These are phyloP conservation scores for Pseudeuparius sepicola DNA, from an alignment of 2,888 invertebrate genomes.

Conservation along the genomic window DNA sequence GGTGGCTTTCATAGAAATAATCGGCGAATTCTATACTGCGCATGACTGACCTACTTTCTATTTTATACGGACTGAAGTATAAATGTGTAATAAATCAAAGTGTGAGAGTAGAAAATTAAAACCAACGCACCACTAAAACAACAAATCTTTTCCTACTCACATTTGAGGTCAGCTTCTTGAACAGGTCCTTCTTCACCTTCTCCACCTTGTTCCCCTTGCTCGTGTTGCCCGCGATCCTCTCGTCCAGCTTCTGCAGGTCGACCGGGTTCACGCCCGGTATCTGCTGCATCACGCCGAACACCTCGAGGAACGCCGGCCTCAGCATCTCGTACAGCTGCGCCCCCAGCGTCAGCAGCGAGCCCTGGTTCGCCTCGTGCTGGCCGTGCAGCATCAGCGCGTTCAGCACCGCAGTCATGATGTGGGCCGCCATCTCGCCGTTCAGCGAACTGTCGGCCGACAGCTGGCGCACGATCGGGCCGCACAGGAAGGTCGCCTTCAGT, in stretches of 20 bases:
- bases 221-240: constrained; percentile 58
- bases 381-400: constrained; percentile 75
- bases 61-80: no score
- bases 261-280: constrained; percentile 74
- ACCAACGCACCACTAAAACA: no score
- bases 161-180: constrained; percentile 77
- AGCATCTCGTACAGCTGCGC: constrained; percentile 79
- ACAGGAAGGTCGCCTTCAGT: constrained; percentile 63
- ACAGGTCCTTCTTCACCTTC: constrained; percentile 82
- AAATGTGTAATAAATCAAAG: no score
- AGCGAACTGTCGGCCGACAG: constrained; percentile 53
- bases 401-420: constrained; percentile 63
- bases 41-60: no score
- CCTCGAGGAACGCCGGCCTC: constrained; percentile 63
- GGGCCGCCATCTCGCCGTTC: constrained; percentile 55
- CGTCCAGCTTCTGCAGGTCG: constrained; percentile 77
- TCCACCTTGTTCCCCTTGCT: constrained; percentile 72
- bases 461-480: constrained; percentile 21
- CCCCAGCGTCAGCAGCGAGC: constrained; percentile 66
- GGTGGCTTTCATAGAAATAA: no score
- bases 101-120: no score
- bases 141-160: no score
- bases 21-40: no score
- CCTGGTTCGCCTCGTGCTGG: constrained; percentile 82
- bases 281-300: constrained; percentile 61